Evolutionary conservation across 1,140 invertebrate species (phyloP).

Genomic region (Whitmania pigra): DNA sequence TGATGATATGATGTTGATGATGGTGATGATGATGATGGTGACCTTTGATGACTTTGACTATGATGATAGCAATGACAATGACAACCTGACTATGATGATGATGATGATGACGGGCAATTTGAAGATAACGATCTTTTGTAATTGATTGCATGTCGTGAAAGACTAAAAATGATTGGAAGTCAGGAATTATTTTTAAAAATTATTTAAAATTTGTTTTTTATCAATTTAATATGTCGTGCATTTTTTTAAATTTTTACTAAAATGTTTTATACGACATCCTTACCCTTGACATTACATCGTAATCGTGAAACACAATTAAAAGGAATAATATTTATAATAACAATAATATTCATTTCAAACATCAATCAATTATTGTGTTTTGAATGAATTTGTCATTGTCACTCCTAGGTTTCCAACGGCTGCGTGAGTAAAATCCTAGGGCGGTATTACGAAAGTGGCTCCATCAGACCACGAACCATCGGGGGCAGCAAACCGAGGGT

Average conservation of each 20-base stretch:
- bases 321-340: constrained; percentile 83
- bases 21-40: neutral
- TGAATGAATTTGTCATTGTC: constrained; percentile 54
- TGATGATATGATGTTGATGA: neutral
- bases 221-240: too few species aligned
- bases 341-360: constrained; percentile 66
- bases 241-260: too few species aligned
- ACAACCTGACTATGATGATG: neutral
- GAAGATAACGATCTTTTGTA: too few species aligned
- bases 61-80: neutral
- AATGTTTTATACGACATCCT: too few species aligned
- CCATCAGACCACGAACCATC: constrained; percentile 81
- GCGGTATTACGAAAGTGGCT: constrained; percentile 68
- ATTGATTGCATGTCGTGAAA: too few species aligned
- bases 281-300: constrained; percentile 31
- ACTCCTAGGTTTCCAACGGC: constrained; percentile 68
- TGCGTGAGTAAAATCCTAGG: constrained; percentile 95
- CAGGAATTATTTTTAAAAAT: too few species aligned
- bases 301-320: constrained; percentile 73
- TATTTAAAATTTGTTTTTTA: too few species aligned
- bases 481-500: constrained; percentile 86
- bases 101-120: neutral
- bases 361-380: constrained; percentile 74
- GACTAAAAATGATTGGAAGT: too few species aligned
- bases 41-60: neutral